phyloP scores from a whole-genome alignment of 2,888 invertebrate species.

The Leptogaster cylindrica region DNA sequence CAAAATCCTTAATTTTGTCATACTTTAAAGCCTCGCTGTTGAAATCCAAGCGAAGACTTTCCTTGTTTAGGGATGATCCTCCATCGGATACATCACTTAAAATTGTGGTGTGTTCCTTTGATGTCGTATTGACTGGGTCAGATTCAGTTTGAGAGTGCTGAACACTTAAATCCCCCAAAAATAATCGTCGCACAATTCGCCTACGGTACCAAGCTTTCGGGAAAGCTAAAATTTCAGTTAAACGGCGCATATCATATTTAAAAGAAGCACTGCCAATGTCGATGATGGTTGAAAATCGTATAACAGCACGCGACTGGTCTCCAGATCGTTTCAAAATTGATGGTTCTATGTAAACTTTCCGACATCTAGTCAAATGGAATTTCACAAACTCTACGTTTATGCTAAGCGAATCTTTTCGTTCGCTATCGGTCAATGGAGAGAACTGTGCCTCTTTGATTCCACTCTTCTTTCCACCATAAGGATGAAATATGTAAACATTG shows the following conservation, averaged over 20 bases:
- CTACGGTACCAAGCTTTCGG: constrained; percentile 98
- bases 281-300: constrained; percentile 90
- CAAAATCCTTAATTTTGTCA: constrained; percentile 64
- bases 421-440: constrained; percentile 85
- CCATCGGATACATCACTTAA: constrained; percentile 39
- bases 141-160: constrained; percentile 47
- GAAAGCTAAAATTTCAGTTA: constrained; percentile 96
- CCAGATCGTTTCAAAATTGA: constrained; percentile 57
- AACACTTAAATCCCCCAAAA: constrained; percentile 91
- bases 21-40: constrained; percentile 64
- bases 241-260: constrained; percentile 97
- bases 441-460: constrained; percentile 81
- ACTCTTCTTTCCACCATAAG: constrained; percentile 90
- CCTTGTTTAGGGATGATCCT: constrained; percentile 58
- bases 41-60: constrained; percentile 66
- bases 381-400: constrained; percentile 97
- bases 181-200: constrained; percentile 88
- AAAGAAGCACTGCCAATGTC: constrained; percentile 96
- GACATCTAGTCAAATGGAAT: constrained; percentile 89
- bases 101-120: constrained; percentile 45
- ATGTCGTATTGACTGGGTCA: constrained; percentile 50
- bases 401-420: constrained; percentile 93
- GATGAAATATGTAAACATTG: constrained; percentile 97
- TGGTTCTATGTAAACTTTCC: constrained; percentile 82
- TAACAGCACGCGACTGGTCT: constrained; percentile 84